A percentile compares a stretch with the other conserved stretches of the same genome.
These are phyloP conservation scores for Pampus argenteus DNA, from an alignment of 2,797 vertebrate genomes.

Conservation along the genomic window DNA sequence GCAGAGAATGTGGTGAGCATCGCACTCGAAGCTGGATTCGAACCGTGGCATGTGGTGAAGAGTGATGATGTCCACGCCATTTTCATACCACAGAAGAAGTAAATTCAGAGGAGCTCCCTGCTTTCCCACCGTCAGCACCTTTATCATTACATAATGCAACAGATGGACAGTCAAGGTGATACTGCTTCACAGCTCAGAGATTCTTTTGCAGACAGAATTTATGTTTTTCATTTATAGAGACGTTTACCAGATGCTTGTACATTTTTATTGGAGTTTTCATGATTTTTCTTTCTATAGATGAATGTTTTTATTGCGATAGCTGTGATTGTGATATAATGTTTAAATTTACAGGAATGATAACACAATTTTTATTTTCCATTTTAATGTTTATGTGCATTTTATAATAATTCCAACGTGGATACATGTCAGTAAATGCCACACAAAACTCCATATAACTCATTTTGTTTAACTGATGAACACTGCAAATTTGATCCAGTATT, in stretches of 20 bases:
- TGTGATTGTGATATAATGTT: background rate
- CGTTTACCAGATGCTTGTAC: background rate
- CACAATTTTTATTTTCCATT: background rate
- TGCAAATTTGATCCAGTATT: constrained; percentile 18
- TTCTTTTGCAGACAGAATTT: background rate
- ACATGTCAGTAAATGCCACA: constrained; percentile 27
- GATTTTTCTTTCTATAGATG: background rate
- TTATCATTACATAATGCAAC: constrained; percentile 11
- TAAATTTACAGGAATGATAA: background rate
- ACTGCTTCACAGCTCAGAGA: background rate
- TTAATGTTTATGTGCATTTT: constrained; percentile 37
- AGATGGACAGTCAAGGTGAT: background rate
- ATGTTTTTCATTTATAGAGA: constrained; percentile 10
- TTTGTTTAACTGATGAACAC: constrained; percentile 11
- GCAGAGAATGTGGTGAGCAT: constrained; percentile 70
- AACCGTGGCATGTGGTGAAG: constrained; percentile 36
- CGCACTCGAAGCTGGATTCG: constrained; percentile 80
- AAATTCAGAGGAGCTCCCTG: constrained; percentile 14
- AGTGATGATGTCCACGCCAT: constrained; percentile 61
- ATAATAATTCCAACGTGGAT: constrained; percentile 28
- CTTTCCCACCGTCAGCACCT: background rate
- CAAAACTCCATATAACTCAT: background rate
- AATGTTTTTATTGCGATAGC: background rate
- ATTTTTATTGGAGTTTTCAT: background rate
- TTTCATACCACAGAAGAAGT: constrained; percentile 69